Evolutionary conservation across 2,797 vertebrate genomes (phyloP), one percentile per base, ranked within the genome.

Genomic region (Chelon labrosus): DNA sequence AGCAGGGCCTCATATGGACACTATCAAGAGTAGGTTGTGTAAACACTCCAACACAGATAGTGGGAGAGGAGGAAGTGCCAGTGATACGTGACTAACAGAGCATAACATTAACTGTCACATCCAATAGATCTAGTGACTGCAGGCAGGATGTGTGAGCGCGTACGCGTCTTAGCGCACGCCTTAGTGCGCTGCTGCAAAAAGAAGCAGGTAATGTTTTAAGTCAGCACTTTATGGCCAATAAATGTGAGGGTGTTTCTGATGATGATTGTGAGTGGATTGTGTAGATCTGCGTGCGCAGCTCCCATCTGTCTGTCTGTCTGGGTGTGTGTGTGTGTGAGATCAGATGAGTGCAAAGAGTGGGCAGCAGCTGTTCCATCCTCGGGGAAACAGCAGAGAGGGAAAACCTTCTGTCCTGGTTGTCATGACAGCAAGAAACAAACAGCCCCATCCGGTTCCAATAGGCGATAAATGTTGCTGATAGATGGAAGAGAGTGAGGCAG

Each of bases 81-180:
- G 6, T 54, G 75, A 80, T 82, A 85, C 54, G 70, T 77, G 82
- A 89, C 76, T 91, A 92, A 91, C 86, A 80, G 75, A 84, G 81
- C 90, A 88, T 73, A 82, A 90, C 81, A 90, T 86, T 90, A 80
- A 63, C 82, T 89, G 89, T 92, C 90, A 90, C 87, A 93, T 93
- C 91, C 68, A 78, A 90, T 90, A 89, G 73, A 89, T 91, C 80
- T 53, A 61, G 70, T 56, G 79, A 68, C 70, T 82, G 62, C 59
- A 70, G 76, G 58, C 62, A 41, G 52, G 54, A 14, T 50, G 12
- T 41, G 49, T 20, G 42, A 31, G 51, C 44, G 46, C 46, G 50
- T 38, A 47, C 5, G 10, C 49, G 64, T 27, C 22, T 39, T 39
- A 17, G 31, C 10, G 52, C 5, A 9, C 49, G 64, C 22, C 22